Percentiles rank a stretch among this genome's conserved stretches.
These are phyloP conservation scores for Aptenodytes patagonicus DNA, from an alignment of 2,113 vertebrate species.

Conservation along the genomic window DNA sequence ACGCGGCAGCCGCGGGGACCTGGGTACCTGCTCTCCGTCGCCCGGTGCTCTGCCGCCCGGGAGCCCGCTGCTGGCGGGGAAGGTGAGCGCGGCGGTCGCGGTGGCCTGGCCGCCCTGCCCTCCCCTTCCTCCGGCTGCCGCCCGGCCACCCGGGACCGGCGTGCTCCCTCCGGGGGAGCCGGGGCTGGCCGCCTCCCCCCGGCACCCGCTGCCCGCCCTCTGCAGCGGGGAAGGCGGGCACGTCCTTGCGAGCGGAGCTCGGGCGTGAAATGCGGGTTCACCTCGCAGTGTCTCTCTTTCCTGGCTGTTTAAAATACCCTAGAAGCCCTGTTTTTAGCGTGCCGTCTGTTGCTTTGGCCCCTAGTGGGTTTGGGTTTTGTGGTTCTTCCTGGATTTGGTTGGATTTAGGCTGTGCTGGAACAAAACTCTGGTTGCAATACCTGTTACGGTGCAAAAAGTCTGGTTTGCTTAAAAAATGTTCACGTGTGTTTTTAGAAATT, in stretches of 20 bases:
- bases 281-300: not conserved
- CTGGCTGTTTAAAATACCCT: too few relatives aligned
- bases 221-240: not conserved
- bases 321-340: not conserved
- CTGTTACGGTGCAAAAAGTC: not conserved
- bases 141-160: not conserved
- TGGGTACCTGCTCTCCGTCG: too few relatives aligned
- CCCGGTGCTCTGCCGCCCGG: not conserved
- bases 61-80: not conserved
- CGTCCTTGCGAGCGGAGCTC: not conserved
- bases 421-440: not conserved
- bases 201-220: not conserved
- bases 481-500: accelerated
- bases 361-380: not conserved
- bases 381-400: not conserved
- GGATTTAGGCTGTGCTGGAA: not conserved
- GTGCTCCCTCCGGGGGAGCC: not conserved
- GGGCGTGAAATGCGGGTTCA: constrained; percentile 2
- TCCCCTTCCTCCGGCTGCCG: not conserved
- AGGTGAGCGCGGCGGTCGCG: not conserved
- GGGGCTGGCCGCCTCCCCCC: not conserved
- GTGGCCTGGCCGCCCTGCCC: not conserved
- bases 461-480: not conserved
- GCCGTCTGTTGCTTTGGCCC: not conserved
- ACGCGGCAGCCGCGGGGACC: not conserved